Percentiles rank a stretch among this genome's conserved stretches.
These are phyloP conservation scores for Rhinophrynus dorsalis DNA, from an alignment of 2,797 vertebrate genomes.

Conservation along the genomic window DNA sequence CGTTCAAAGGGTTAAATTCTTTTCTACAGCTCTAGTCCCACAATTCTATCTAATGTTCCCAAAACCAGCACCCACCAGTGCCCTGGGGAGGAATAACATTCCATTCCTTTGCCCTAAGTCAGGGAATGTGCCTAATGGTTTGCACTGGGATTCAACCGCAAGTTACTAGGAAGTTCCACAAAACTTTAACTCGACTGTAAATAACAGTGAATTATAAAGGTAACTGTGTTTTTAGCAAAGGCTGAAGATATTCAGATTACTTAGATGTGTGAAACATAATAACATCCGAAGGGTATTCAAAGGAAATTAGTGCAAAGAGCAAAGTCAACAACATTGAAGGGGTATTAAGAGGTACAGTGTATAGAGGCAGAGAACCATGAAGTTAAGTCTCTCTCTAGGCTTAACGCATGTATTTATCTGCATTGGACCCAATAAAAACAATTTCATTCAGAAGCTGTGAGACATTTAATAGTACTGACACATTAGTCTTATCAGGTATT, in stretches of 20 bases:
- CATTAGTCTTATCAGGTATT: no score
- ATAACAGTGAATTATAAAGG: background rate
- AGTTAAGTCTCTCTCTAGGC: no score
- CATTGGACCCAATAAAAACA: no score
- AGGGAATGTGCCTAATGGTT: no score
- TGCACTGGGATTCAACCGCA: background rate
- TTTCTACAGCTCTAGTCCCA: slow-evolving; percentile 12
- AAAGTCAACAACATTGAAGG: background rate
- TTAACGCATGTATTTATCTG: no score
- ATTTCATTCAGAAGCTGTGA: no score
- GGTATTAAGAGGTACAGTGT: no score
- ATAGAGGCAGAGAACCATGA: no score
- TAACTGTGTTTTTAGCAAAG: background rate
- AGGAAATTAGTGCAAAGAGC: background rate
- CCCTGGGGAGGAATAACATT: background rate
- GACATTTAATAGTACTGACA: no score
- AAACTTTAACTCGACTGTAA: background rate
- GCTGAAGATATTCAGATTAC: slow-evolving; percentile 12
- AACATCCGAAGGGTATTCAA: background rate
- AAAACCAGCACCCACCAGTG: background rate
- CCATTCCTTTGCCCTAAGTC: no score
- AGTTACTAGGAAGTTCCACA: background rate
- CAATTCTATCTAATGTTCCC: background rate
- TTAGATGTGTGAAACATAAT: background rate
- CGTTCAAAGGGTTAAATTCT: no score